Evolutionary conservation across 2,888 invertebrate species (phyloP), one percentile per base, ranked within the genome.

Genomic region (Nematopogon swammerdamellus): DNA sequence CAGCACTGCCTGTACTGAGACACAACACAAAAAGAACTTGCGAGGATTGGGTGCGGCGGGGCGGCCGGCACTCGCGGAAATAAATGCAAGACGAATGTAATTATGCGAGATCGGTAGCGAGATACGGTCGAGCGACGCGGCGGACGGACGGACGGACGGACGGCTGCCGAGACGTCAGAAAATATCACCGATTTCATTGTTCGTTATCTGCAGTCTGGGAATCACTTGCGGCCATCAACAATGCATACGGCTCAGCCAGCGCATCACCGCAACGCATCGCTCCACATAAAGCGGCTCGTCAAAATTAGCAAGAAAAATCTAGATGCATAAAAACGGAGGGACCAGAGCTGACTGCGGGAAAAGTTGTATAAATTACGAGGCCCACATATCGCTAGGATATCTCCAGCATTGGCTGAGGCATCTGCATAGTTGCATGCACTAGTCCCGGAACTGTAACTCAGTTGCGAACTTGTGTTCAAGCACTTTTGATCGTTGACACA

Each of bases 161-260:
- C 68, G 62, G 75, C 62, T 75, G 76, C 68, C 59, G 64, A 65
- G 63, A 69, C 71, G 69, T 70, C 70, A 74, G 72, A 71, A 74
- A 75, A 74, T 77, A 74, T 77, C 75, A 75, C 74, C 70, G 77
- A 74, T 76, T 74, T 74, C 77, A 79, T 79, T 79, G 77, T 79
- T 77, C 70, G 70, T 63, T 60, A 63, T 60, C 62, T 60, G 69
- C 67, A 68, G 67, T 67, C 70, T 70, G 70, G 72, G 76, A 77
- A 77, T 77, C 77, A 76, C 77, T 74, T 68, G 70, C 65, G 67
- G 71, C 72, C 73, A 76, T 76, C 76, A 73, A 71, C 74, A 67
- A 63, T 69, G 63, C 68, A 72, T 72, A 73, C 70, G 69, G 71
- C 71, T 68, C 71, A 74, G 65, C 74, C 72, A 79, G 77, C 76